These are phyloP conservation scores for Phylloscopus whistleri DNA, from an alignment of 2,113 vertebrate genomes.

Conservation along the genomic window DNA sequence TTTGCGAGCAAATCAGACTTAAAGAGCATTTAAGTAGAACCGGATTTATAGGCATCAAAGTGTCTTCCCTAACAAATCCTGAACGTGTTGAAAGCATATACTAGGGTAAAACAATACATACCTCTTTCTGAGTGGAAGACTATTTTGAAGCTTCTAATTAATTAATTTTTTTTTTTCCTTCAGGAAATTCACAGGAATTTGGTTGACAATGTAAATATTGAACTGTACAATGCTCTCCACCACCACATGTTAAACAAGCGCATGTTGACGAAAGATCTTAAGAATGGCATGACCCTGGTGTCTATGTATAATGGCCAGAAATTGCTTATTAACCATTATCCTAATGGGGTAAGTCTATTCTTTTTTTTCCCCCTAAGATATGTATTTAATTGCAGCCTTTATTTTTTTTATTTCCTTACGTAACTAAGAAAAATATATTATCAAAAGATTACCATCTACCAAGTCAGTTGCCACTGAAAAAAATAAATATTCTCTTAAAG, in stretches of 20 bases:
- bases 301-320: constrained; percentile 91
- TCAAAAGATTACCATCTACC: neutral
- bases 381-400: neutral
- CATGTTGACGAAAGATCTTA: constrained; percentile 92
- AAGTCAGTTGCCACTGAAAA: neutral
- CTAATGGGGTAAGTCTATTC: constrained; percentile 86
- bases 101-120: neutral
- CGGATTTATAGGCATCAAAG: neutral
- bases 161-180: neutral
- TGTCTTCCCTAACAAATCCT: neutral
- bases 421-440: neutral
- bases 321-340: constrained; percentile 91
- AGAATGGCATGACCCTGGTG: constrained; percentile 82
- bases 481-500: neutral
- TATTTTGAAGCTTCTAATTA: neutral
- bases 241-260: constrained; percentile 94
- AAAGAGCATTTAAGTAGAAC: neutral
- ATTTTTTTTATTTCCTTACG: neutral
- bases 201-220: constrained; percentile 94
- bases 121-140: neutral
- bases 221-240: constrained; percentile 91
- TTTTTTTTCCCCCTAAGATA: neutral
- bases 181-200: constrained; percentile 82
- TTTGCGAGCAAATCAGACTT: neutral
- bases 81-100: neutral